Percentiles rank a stretch among this genome's conserved stretches.
Evolutionary conservation across 2,113 vertebrate species (phyloP).

Genomic region (Corythoichthys haematopterus): DNA sequence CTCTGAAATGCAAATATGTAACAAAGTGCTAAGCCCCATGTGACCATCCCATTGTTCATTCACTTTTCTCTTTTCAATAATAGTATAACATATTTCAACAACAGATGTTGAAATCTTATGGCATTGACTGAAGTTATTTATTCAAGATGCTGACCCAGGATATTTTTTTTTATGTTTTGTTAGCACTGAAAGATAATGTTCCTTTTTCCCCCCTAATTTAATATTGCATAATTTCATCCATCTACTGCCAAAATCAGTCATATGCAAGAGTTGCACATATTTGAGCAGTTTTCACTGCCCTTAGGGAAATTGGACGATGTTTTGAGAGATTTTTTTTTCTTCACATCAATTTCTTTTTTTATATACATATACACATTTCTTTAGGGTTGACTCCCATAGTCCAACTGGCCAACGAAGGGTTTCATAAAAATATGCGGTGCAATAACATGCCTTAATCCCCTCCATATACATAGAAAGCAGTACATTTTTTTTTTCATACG

Average conservation of each 20-base stretch:
- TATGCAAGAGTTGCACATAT: neutral
- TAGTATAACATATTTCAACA: neutral
- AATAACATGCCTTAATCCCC: neutral
- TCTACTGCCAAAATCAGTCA: neutral
- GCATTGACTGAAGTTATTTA: neutral
- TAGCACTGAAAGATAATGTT: neutral
- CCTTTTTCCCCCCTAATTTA: neutral
- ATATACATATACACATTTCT: too few relatives aligned
- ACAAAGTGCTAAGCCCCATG: neutral
- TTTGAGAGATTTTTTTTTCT: neutral
- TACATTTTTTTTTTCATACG: neutral
- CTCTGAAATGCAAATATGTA: constrained; percentile 23
- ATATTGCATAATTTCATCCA: neutral
- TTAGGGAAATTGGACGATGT: neutral
- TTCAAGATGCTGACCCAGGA: neutral
- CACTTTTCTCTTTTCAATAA: neutral
- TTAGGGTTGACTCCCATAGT: neutral
- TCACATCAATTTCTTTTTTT: too few relatives aligned
- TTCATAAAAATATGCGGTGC: neutral
- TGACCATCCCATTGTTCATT: neutral
- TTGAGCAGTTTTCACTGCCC: neutral
- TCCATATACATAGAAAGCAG: neutral
- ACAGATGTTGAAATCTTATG: neutral
- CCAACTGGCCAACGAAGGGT: neutral
- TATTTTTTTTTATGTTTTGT: neutral